Percentiles rank a stretch among this genome's conserved stretches.
Conservation (phyloP, 2,888 invertebrate genomes). For the Mallateleia sp. region DNA sequence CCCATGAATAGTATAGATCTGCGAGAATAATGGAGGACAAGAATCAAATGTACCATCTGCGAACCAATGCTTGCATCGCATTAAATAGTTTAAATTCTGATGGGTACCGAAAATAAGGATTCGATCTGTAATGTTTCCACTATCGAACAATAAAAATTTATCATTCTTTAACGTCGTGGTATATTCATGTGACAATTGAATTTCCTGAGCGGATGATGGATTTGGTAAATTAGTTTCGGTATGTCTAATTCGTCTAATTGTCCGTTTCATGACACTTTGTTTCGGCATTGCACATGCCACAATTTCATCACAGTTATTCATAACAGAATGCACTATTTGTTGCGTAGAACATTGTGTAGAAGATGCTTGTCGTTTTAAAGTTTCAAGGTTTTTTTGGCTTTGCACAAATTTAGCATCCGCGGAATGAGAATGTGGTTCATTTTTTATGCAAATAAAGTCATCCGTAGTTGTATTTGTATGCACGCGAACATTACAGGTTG, state of each 20-base stretch:
- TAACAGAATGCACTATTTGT: conserved; percentile 6
- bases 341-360: neutral
- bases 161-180: neutral
- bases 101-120: conserved; percentile 1
- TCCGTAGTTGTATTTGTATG: neutral
- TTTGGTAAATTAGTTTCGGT: conserved; percentile 5
- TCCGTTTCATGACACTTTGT: conserved; percentile 7
- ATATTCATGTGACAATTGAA: neutral
- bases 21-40: conserved; percentile 1
- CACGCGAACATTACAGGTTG: neutral
- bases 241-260: conserved; percentile 6
- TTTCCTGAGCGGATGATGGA: neutral
- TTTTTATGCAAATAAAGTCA: too few relatives aligned
- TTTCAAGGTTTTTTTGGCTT: neutral
- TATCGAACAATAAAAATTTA: conserved; percentile 3
- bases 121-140: neutral
- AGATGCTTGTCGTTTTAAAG: conserved; percentile 4
- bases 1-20: conserved; percentile 4
- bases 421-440: neutral
- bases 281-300: conserved; percentile 9
- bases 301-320: conserved; percentile 15
- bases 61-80: conserved; percentile 4
- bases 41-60: conserved; percentile 4
- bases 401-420: conserved; percentile 7
- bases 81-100: conserved; percentile 9